Evolutionary conservation across 1,140 invertebrate genomes (phyloP).

Genomic region (Listronotus oregonensis): DNA sequence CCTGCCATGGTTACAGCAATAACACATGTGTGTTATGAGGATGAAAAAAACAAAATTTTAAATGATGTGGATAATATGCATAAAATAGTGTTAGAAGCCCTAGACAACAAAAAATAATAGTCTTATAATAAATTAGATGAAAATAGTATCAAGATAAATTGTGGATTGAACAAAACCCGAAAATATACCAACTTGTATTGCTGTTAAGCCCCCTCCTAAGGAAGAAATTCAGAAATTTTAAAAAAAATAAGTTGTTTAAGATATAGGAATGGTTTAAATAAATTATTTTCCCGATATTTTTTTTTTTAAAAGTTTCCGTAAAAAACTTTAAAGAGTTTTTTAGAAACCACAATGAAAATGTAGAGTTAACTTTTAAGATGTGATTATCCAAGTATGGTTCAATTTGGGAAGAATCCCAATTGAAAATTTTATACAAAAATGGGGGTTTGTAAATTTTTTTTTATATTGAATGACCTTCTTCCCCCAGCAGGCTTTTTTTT

Average conservation of each 20-base stretch:
- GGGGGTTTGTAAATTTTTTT: too few relatives aligned
- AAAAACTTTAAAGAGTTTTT: too few relatives aligned
- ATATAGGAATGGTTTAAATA: conserved; percentile 5
- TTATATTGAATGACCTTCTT: too few relatives aligned
- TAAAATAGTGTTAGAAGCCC: conserved; percentile 87
- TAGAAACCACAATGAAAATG: too few relatives aligned
- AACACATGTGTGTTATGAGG: conserved; percentile 76
- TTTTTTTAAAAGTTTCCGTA: too few relatives aligned
- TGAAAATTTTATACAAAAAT: too few relatives aligned
- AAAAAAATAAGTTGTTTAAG: conserved; percentile 87
- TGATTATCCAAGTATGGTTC: too few relatives aligned
- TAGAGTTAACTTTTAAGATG: too few relatives aligned
- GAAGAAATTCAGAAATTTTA: conserved; percentile 81
- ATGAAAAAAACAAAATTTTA: conserved; percentile 74
- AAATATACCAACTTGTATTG: conserved; percentile 93
- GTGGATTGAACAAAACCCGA: conserved; percentile 98
- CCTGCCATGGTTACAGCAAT: conserved; percentile 91
- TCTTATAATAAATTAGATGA: conserved; percentile 71
- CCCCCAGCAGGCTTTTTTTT: too few relatives aligned
- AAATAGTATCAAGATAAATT: conserved; percentile 83
- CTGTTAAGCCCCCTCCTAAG: conserved; percentile 90
- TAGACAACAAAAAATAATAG: conserved; percentile 74
- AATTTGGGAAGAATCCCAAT: too few relatives aligned
- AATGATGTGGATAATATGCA: conserved; percentile 91
- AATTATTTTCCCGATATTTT: too few relatives aligned